Base-by-base conservation (phyloP, 2,888 invertebrate genomes). In the Callimorpha dominula region DNA sequence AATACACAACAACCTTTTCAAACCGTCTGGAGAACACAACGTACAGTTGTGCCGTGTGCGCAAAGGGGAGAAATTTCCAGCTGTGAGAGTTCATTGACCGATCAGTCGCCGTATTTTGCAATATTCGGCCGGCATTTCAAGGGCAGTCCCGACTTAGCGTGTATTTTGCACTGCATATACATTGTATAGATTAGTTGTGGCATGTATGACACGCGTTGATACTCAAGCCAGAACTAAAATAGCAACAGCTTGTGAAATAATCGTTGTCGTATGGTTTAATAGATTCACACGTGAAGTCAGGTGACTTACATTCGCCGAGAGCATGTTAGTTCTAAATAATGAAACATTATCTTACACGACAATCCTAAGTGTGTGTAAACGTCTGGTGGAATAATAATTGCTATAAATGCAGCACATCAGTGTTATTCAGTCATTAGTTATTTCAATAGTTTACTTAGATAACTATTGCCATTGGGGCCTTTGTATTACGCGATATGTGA, bases 201-300 rank as follows among this genome's bases (percentile, higher is more conserved):
- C 83, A 76, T 79, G 75, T 75, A 76, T 80, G 78, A 77, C 68
- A 77, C 76, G 86, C 81, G 87, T 86, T 84, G 86, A 86, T 85
- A 85, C 87, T 84, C 81, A 84, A 87, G 93, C 94, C 93, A 94
- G 93, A 86, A 91, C 92, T 81, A 87, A 94, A 94, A 94, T 94
- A 94, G 94, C 90, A 79, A 78, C 89, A 89, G 91, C 93, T 89
- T 89, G 90, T 86, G 89, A 89, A 89, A 90, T 90, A 76, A 81
- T 76, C 79, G 78, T 77, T 78, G 78, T 82, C 84, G 83, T 83
- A 81, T 80, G 71, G 83, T 81, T 83, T 85, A 81, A 81, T 81
- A 76, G 78, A 81, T 71, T 77, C 72, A 78, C 77, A 82, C 84
- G 81, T 77, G 80, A 81, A 85, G 85, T 89, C 89, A 89, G 88